Evolutionary conservation across 2,113 vertebrate genomes (phyloP).

Genomic region (Apistogramma diplotaenia): DNA sequence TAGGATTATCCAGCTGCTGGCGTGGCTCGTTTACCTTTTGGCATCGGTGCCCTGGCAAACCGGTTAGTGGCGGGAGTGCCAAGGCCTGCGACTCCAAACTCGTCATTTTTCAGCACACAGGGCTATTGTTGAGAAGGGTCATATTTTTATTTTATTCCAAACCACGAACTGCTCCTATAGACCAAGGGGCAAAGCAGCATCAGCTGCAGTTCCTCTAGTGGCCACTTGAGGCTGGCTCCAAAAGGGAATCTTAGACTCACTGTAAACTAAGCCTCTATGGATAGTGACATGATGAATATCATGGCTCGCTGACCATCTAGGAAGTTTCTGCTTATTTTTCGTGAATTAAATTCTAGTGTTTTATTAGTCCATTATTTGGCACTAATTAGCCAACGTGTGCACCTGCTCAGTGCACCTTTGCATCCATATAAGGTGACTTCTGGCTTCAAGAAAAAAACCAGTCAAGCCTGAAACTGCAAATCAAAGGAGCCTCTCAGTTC

Average conservation of each 20-base stretch:
- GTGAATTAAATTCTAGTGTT: not conserved
- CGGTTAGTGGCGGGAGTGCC: not conserved
- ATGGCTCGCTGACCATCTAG: not conserved
- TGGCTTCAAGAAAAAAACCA: no score
- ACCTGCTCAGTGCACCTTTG: no score
- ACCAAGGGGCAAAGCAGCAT: not conserved
- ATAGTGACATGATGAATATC: not conserved
- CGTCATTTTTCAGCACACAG: not conserved
- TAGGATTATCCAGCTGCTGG: not conserved
- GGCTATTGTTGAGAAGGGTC: not conserved
- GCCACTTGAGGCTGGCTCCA: not conserved
- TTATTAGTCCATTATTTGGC: not conserved
- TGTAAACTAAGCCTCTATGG: not conserved
- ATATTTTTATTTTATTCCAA: not conserved
- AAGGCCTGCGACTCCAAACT: not conserved
- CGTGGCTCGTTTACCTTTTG: not conserved
- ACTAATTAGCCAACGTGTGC: not conserved
- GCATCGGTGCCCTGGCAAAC: not conserved
- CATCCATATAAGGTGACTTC: no score
- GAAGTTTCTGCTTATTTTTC: not conserved
- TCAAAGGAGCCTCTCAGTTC: no score
- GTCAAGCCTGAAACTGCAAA: no score
- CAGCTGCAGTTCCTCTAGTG: not conserved
- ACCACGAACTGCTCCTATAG: not conserved
- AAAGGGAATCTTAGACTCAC: not conserved